Evolutionary conservation across 2,797 vertebrate species (phyloP).

Genomic region (Neopelma chrysocephalum): DNA sequence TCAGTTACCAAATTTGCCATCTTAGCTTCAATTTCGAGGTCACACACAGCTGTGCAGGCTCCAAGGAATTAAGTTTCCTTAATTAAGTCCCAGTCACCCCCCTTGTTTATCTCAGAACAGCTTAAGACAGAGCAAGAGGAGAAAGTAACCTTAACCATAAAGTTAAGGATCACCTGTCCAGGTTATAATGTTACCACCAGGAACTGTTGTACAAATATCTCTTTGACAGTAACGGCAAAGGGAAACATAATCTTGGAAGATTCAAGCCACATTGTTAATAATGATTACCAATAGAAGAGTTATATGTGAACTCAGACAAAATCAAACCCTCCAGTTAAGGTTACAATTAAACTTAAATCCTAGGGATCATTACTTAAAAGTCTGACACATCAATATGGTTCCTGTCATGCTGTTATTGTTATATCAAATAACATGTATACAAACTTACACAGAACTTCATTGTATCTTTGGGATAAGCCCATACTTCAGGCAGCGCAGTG

Average conservation of each 20-base stretch:
- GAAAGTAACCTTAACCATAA: background rate
- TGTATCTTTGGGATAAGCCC: background rate
- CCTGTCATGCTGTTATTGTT: background rate
- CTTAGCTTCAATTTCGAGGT: background rate
- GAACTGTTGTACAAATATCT: background rate
- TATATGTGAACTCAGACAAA: background rate
- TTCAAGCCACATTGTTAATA: background rate
- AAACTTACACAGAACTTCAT: background rate
- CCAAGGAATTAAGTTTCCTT: background rate
- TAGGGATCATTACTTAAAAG: background rate
- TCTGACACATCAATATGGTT: fast-evolving
- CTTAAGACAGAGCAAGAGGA: background rate
- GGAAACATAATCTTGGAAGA: background rate
- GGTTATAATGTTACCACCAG: background rate
- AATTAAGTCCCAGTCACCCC: background rate
- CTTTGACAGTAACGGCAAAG: background rate
- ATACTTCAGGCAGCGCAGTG: fast-evolving
- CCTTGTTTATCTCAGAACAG: background rate
- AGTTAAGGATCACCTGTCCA: background rate
- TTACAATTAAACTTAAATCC: background rate
- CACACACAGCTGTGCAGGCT: background rate
- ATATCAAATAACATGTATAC: fast-evolving
- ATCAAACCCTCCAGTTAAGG: background rate
- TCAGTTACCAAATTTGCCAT: background rate
- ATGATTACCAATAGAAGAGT: background rate